Evolutionary conservation across 2,888 invertebrate species (phyloP).

Genomic region (Dynastes hyllus): DNA sequence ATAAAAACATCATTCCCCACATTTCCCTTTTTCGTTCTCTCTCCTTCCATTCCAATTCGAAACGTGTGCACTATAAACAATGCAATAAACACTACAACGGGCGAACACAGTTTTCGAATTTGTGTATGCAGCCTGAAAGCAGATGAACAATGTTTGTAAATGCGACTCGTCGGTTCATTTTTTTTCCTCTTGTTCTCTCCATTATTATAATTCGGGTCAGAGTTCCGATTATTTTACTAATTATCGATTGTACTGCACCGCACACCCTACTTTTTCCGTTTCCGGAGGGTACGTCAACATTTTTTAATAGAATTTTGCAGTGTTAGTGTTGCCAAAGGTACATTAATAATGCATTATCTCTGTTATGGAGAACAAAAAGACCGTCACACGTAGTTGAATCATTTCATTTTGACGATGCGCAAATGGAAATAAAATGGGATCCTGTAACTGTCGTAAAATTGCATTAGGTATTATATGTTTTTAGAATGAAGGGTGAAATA

Average conservation of each 20-base stretch:
- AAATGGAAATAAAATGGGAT: not conserved
- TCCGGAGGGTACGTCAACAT: conserved; percentile 4
- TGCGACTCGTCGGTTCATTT: conserved; percentile 20
- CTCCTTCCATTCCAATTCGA: conserved; percentile 18
- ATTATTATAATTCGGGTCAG: conserved; percentile 17
- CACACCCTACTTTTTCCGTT: conserved; percentile 13
- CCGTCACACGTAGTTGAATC: not conserved
- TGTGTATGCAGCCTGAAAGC: conserved; percentile 24
- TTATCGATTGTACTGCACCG: conserved; percentile 34
- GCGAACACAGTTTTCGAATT: conserved; percentile 25
- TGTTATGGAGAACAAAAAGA: conserved; percentile 23
- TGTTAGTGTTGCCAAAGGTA: conserved; percentile 19
- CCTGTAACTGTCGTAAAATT: not conserved
- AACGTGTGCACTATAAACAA: conserved; percentile 32
- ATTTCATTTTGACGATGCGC: conserved; percentile 1
- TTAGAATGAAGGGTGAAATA: no score
- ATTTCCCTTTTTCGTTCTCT: not conserved
- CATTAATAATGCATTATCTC: conserved; percentile 36
- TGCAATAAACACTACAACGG: conserved; percentile 30
- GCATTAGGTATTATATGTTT: not conserved
- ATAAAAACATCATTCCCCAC: conserved; percentile 9
- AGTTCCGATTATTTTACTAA: conserved; percentile 33
- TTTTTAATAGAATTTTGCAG: conserved; percentile 32
- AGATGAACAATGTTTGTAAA: conserved; percentile 34
- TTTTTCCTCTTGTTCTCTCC: conserved; percentile 8